Evolutionary conservation across 2,797 vertebrate species (phyloP).

Genomic region (Leucoraja ocellata): DNA sequence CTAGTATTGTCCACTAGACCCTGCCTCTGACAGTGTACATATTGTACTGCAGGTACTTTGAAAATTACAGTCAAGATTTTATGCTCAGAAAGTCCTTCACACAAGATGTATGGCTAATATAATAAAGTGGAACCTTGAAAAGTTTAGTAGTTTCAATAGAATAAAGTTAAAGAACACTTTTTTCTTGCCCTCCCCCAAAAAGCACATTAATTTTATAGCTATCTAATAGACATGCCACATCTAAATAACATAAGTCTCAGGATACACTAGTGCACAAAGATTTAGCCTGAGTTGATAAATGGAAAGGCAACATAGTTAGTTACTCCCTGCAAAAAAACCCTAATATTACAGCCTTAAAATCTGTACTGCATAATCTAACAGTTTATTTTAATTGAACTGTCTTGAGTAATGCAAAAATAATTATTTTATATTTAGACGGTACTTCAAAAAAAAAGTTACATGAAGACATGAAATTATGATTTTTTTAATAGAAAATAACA

Average conservation of each 20-base stretch:
- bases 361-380: neutral
- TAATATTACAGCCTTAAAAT: neutral
- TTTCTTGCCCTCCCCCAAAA: neutral
- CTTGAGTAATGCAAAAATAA: neutral
- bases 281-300: neutral
- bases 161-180: neutral
- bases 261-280: neutral
- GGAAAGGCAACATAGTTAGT: neutral
- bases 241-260: neutral
- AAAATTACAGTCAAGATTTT: neutral
- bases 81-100: neutral
- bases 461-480: neutral
- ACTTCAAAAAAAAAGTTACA: neutral
- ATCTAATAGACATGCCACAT: neutral
- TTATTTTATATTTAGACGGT: conserved; percentile 27
- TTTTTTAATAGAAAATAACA: conserved; percentile 15
- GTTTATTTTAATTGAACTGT: conserved; percentile 28
- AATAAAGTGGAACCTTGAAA: neutral
- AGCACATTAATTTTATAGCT: neutral
- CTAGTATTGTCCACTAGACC: neutral
- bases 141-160: neutral
- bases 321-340: neutral
- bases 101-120: neutral
- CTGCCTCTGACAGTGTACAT: neutral
- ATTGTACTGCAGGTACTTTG: neutral